Evolutionary conservation across 2,888 invertebrate species (phyloP), one percentile per base, ranked within the genome.

Genomic region (Drosophila dives): DNA sequence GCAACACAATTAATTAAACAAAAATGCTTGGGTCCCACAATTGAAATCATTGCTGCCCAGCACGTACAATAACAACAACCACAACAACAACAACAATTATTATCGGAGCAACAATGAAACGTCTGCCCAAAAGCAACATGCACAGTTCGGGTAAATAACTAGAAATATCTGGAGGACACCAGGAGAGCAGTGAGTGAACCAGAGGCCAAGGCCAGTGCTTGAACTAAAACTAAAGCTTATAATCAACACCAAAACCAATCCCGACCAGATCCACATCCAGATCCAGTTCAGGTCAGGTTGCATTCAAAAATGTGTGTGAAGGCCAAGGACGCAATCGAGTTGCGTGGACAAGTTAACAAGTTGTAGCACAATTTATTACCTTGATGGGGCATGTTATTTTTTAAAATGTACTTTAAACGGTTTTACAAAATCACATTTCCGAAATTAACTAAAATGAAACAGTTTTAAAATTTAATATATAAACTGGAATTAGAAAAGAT

Each of bases 301-400:
- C 65, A 62, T 59, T 51, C 74, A 45, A 68, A 68, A 78, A 78
- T 74, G 69, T 84, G 53, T 87, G 81, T 83, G 88, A 87, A 85
- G 86, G 86, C 73, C 88, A 86, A 87, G 86, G 86, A 81, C 86
- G 69, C 60, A 4, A 48, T 50, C 40, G 20, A 73, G 56, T 61
- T 40, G 53, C 64, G 58, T 15, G 49, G 42, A 53, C 72, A 61
- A 38, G 54, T 55, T 12, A 64, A 40, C 32, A 32, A 48, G 62
- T 55, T 20, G 48, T 12, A 11, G 26, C 62, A 23, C 49, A 23
- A 34, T 50, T 58, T 32, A 38, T 20, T 6, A 40, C 26, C 12
- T 23, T 26, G 23, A 20, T 23, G 23, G 17, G 38, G 17, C 26
- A 45, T 38, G 17, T 29, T 0, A 33, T 32, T 36, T 36, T 32